Conservation (phyloP, 2,113 vertebrate species). For the Narcine bancroftii region DNA sequence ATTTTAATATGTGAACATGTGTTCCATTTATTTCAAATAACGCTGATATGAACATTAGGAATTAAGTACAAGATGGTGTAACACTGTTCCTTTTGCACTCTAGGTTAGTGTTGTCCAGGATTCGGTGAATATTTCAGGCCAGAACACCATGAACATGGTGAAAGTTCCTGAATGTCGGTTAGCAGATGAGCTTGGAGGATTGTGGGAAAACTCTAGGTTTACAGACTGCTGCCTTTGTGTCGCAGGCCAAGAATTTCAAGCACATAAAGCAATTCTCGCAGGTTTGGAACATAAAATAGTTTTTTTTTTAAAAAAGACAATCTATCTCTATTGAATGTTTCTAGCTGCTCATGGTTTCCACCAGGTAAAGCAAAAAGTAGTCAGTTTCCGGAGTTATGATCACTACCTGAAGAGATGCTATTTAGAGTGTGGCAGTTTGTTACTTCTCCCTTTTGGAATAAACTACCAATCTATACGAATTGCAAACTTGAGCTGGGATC, state of each 20-base stretch:
- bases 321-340: background rate
- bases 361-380: background rate
- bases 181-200: slow-evolving; percentile 85
- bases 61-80: background rate
- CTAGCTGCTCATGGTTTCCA: background rate
- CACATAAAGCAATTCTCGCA: slow-evolving; percentile 84
- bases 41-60: background rate
- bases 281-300: slow-evolving; percentile 51
- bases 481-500: background rate
- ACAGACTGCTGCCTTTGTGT: slow-evolving; percentile 94
- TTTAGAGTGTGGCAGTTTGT: background rate
- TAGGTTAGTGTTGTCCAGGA: slow-evolving; percentile 97
- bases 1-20: background rate
- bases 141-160: slow-evolving; percentile 94
- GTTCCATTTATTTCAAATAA: slow-evolving; percentile 9
- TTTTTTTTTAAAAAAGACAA: background rate
- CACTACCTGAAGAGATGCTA: background rate
- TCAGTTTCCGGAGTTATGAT: background rate
- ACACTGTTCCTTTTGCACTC: background rate
- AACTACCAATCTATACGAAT: background rate
- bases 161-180: slow-evolving; percentile 90
- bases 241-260: slow-evolving; percentile 81
- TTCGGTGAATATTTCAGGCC: slow-evolving; percentile 94
- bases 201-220: slow-evolving; percentile 95
- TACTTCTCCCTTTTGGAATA: background rate